Evolutionary conservation across 2,113 vertebrate species (phyloP).

Genomic region (Syrmaticus mikado): DNA sequence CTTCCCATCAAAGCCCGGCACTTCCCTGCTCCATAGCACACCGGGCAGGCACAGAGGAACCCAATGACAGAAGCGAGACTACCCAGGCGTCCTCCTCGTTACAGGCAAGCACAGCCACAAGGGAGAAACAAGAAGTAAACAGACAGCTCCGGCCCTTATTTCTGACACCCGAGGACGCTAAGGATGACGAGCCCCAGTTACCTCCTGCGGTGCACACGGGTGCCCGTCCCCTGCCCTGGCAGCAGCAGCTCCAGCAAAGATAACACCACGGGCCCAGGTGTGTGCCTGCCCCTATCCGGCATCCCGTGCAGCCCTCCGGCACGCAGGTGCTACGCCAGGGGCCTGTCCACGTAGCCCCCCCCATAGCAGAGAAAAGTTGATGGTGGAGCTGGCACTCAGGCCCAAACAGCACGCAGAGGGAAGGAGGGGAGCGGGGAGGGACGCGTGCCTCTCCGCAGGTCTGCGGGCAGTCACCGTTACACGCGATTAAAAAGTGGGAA

Average conservation of each 20-base stretch:
- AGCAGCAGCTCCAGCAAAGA: not conserved
- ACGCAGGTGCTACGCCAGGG: too few species aligned
- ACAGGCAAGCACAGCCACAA: not conserved
- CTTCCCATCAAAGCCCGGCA: not conserved
- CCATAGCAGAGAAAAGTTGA: constrained; percentile 73
- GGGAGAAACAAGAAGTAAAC: constrained; percentile 2
- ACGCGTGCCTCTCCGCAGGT: not conserved
- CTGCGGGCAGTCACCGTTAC: constrained; percentile 47
- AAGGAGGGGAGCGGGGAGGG: not conserved
- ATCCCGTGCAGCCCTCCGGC: too few species aligned
- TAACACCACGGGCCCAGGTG: constrained; percentile 40
- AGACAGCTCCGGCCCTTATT: constrained; percentile 3
- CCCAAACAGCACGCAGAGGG: constrained; percentile 61
- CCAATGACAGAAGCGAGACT: constrained; percentile 61
- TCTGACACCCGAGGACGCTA: not conserved
- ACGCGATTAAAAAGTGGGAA: constrained; percentile 70
- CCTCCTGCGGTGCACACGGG: not conserved
- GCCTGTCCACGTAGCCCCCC: too few species aligned
- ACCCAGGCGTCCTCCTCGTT: constrained; percentile 69
- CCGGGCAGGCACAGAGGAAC: not conserved
- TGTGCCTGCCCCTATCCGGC: not conserved
- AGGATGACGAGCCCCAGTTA: not conserved
- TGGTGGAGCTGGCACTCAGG: constrained; percentile 73
- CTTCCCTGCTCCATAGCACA: not conserved
- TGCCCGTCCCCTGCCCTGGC: not conserved